These are phyloP conservation scores for Lutraria rhynchaena DNA, from an alignment of 1,140 invertebrate species.

Conservation along the genomic window DNA sequence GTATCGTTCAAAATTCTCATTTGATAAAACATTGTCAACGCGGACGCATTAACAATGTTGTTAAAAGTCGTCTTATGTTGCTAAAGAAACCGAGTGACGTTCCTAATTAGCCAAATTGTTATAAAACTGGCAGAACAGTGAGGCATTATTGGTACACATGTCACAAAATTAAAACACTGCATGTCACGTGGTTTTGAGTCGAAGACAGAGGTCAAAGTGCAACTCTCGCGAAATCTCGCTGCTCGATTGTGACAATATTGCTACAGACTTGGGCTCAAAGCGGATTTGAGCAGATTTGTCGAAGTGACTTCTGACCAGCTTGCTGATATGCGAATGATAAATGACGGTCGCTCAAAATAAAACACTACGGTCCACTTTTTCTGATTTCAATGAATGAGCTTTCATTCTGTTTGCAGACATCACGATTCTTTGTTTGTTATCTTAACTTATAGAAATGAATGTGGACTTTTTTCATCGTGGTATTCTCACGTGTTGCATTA, in stretches of 20 bases:
- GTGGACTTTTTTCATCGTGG: conserved; percentile 17
- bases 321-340: conserved; percentile 46
- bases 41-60: no score
- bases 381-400: conserved; percentile 25
- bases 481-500: conserved; percentile 21
- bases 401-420: conserved; percentile 11
- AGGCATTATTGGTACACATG: conserved; percentile 25
- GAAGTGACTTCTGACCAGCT: conserved; percentile 49
- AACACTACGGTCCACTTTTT: conserved; percentile 42
- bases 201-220: conserved; percentile 21
- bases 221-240: conserved; percentile 46
- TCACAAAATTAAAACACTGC: conserved; percentile 40
- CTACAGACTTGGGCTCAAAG: conserved; percentile 34
- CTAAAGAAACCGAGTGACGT: no score
- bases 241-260: conserved; percentile 37
- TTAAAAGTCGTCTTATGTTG: no score
- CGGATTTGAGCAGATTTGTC: conserved; percentile 49
- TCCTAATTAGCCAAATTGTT: no score
- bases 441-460: conserved; percentile 36
- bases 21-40: no score
- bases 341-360: conserved; percentile 23
- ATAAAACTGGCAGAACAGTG: no score
- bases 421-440: conserved; percentile 51
- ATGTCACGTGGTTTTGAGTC: conserved; percentile 27
- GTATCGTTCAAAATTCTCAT: no score